phyloP scores from a whole-genome alignment of 2,797 vertebrate genomes.

The Notoglanidium macrostoma region DNA sequence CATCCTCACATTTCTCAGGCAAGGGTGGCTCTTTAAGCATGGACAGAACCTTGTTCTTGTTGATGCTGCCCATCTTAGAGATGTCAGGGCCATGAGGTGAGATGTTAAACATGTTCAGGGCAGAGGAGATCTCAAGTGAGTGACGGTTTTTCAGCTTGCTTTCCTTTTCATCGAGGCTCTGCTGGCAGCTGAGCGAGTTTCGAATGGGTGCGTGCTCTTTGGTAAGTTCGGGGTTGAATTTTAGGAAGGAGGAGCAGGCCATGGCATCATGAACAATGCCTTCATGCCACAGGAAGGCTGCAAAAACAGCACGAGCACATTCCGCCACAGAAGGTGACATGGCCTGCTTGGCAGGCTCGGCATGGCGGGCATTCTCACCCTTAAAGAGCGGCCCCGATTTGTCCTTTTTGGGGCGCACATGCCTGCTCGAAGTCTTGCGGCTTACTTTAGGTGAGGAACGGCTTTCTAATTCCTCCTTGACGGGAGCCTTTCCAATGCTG shows the following conservation, averaged over 20 bases:
- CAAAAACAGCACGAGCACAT: constrained; percentile 93
- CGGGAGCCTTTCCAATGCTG: constrained; percentile 95
- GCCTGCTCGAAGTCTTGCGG: constrained; percentile 89
- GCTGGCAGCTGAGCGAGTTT: constrained; percentile 86
- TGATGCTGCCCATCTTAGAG: constrained; percentile 99
- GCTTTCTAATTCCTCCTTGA: constrained; percentile 92
- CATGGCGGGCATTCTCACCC: constrained; percentile 79
- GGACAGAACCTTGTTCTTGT: constrained; percentile 98
- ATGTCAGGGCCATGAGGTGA: constrained; percentile 97
- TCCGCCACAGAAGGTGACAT: constrained; percentile 99
- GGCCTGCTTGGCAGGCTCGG: constrained; percentile 95
- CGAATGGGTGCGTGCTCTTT: constrained; percentile 97
- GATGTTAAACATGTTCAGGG: constrained; percentile 98
- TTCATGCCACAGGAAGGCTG: constrained; percentile 97
- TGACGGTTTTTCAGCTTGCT: constrained; percentile 97
- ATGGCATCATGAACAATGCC: constrained; percentile 99
- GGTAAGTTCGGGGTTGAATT: constrained; percentile 97
- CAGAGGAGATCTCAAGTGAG: constrained; percentile 97
- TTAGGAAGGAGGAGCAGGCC: constrained; percentile 99
- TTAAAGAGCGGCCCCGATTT: constrained; percentile 94
- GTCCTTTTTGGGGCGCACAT: constrained; percentile 94
- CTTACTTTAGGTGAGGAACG: constrained; percentile 97
- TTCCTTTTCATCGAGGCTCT: constrained; percentile 91
- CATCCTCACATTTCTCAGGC: constrained; percentile 95
- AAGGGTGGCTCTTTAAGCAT: constrained; percentile 97